Conservation (phyloP, 2,888 invertebrate genomes). For the Danaus chrysippus region DNA sequence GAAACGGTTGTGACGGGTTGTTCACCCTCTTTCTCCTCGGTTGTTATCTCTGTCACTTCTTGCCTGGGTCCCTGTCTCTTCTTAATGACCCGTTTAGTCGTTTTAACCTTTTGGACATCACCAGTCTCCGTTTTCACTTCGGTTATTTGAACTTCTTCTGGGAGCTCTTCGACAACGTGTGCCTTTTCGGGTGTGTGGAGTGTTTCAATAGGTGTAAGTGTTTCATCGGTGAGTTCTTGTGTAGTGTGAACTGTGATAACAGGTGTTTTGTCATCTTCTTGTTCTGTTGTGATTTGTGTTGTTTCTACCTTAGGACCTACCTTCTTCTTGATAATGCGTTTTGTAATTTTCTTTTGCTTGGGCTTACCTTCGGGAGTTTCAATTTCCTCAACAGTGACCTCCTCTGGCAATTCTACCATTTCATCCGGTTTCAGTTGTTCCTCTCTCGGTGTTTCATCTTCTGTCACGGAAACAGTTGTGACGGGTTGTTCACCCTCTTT, state of each 20-base stretch:
- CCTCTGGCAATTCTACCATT: constrained; percentile 41
- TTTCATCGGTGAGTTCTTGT: neutral
- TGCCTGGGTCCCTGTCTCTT: constrained; percentile 36
- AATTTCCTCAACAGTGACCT: constrained; percentile 33
- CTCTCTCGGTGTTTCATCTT: constrained; percentile 46
- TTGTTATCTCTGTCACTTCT: constrained; percentile 37
- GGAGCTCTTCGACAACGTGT: neutral
- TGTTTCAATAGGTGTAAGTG: neutral
- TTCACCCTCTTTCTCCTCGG: constrained; percentile 32
- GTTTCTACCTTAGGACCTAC: constrained; percentile 40
- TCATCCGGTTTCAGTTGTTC: constrained; percentile 34
- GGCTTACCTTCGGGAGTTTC: constrained; percentile 39
- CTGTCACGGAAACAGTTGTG: constrained; percentile 32
- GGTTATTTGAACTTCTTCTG: neutral
- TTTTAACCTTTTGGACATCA: constrained; percentile 45
- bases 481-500: constrained; percentile 36
- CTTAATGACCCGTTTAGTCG: constrained; percentile 30
- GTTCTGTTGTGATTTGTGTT: constrained; percentile 29
- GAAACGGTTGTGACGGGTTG: constrained; percentile 36
- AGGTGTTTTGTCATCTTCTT: constrained; percentile 58
- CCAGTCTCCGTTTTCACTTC: constrained; percentile 38
- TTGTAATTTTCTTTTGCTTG: constrained; percentile 33
- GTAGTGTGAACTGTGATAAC: constrained; percentile 34
- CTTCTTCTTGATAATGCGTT: constrained; percentile 41
- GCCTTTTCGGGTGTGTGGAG: neutral